Conservation (phyloP, 2,888 invertebrate genomes). For the Zeuzera pyrina region DNA sequence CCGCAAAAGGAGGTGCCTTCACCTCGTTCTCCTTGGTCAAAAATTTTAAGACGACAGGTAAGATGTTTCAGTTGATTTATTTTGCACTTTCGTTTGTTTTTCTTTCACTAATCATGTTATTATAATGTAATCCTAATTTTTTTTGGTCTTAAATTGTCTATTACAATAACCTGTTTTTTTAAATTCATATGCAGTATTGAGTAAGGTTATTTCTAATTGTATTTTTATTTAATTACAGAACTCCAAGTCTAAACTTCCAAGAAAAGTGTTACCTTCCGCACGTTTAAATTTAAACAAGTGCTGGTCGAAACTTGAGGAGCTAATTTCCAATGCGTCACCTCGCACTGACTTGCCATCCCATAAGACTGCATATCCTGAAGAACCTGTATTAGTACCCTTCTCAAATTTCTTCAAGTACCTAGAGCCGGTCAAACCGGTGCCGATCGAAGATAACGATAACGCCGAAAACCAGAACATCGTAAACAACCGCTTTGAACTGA, state of each 20-base stretch:
- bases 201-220: too few species aligned
- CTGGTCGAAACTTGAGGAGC: constrained; percentile 76
- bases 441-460: constrained; percentile 49
- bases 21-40: constrained; percentile 72
- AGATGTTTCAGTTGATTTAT: too few species aligned
- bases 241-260: constrained; percentile 70
- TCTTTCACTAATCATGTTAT: constrained; percentile 3
- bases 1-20: constrained; percentile 54
- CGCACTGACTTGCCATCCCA: constrained; percentile 62
- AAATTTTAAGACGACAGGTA: constrained; percentile 73
- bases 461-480: constrained; percentile 61
- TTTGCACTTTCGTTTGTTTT: too few species aligned
- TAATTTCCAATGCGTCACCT: constrained; percentile 61
- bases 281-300: constrained; percentile 77
- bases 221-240: constrained; percentile 56
- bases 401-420: constrained; percentile 55
- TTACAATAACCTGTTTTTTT: too few species aligned
- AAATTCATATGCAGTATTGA: too few species aligned
- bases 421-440: constrained; percentile 55
- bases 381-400: constrained; percentile 54
- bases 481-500: constrained; percentile 54
- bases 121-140: constrained; percentile 3
- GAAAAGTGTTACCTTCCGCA: constrained; percentile 70
- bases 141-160: constrained; percentile 2
- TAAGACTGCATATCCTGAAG: constrained; percentile 59